These are phyloP conservation scores for Pachymerium ferrugineum DNA, from an alignment of 2,888 invertebrate species.

Conservation along the genomic window DNA sequence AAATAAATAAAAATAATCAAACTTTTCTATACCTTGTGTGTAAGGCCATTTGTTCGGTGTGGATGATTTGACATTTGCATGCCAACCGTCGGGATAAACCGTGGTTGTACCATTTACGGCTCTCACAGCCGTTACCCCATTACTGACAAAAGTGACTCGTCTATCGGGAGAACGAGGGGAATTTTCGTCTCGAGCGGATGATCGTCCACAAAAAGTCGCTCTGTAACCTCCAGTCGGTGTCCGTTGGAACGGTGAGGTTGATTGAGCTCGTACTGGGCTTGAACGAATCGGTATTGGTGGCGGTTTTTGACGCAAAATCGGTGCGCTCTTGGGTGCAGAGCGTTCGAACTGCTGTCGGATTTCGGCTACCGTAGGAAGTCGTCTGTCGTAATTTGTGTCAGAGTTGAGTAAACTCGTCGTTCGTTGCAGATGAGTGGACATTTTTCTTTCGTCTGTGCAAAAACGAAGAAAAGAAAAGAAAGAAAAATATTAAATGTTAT, in stretches of 20 bases:
- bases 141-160: background rate
- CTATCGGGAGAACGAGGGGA: background rate
- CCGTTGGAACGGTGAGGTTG: background rate
- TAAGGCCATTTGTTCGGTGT: background rate
- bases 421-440: background rate
- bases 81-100: slow-evolving; percentile 3
- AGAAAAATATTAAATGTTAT: background rate
- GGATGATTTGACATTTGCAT: background rate
- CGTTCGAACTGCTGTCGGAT: slow-evolving; percentile 1
- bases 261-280: background rate
- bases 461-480: background rate
- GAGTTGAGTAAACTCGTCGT: slow-evolving; percentile 1
- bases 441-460: background rate
- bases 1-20: too few species aligned
- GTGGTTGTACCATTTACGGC: background rate
- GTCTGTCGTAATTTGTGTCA: too few species aligned
- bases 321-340: background rate
- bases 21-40: too few species aligned
- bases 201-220: background rate
- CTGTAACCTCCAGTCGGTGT: background rate
- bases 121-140: background rate
- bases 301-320: slow-evolving; percentile 19
- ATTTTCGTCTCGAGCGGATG: background rate
- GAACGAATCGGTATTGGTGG: background rate
- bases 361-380: background rate